phyloP scores from a whole-genome alignment of 2,888 invertebrate species.

The Clunio marinus region DNA sequence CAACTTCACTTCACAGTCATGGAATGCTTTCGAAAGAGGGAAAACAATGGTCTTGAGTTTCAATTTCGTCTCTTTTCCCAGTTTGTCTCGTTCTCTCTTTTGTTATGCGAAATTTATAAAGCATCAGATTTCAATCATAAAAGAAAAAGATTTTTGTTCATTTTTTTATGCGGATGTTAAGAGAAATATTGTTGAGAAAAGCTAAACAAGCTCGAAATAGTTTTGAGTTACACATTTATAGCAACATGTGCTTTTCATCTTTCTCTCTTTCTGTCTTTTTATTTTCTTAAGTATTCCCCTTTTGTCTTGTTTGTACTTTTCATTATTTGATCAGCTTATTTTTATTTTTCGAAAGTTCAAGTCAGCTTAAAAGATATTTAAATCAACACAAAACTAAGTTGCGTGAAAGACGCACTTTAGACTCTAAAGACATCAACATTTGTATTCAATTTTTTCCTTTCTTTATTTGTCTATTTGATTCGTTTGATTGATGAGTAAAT shows the following conservation, averaged over 20 bases:
- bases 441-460: no score
- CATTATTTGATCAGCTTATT: no score
- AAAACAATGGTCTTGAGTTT: slow-evolving; percentile 24
- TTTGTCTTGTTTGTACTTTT: no score
- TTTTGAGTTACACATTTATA: background rate
- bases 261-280: no score
- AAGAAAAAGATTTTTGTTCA: background rate
- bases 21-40: background rate
- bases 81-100: background rate
- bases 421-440: no score
- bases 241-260: background rate
- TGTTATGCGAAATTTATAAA: background rate
- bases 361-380: no score
- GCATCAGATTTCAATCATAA: background rate
- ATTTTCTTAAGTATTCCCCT: no score
- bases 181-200: background rate
- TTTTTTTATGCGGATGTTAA: slow-evolving; percentile 16
- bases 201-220: background rate
- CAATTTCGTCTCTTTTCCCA: slow-evolving; percentile 10
- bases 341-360: no score
- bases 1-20: background rate
- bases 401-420: no score
- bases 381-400: no score
- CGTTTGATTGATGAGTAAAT: slow-evolving; percentile 1
- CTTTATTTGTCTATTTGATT: no score